These are phyloP conservation scores for Aethes cnicana DNA, from an alignment of 2,888 invertebrate species.

Conservation along the genomic window DNA sequence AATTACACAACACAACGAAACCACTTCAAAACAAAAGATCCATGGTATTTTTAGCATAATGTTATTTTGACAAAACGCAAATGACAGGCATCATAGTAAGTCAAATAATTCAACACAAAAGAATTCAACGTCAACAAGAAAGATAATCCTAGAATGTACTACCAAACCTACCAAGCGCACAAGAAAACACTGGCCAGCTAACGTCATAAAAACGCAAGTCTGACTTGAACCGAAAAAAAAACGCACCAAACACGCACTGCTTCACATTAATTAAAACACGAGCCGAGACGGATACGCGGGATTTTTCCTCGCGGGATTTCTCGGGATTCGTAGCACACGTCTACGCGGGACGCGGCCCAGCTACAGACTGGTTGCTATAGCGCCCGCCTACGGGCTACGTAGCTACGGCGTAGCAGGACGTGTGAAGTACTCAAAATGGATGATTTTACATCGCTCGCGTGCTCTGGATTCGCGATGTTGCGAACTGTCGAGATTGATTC, in stretches of 20 bases:
- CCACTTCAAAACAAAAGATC: too few relatives aligned
- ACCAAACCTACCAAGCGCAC: too few relatives aligned
- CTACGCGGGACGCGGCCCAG: conserved; percentile 64
- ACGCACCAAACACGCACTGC: conserved; percentile 41
- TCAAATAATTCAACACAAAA: too few relatives aligned
- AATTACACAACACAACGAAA: too few relatives aligned
- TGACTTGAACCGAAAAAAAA: conserved; percentile 44
- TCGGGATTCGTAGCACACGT: conserved; percentile 42
- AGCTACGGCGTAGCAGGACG: conserved; percentile 43
- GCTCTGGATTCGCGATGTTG: conserved; percentile 5
- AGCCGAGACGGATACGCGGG: conserved; percentile 39
- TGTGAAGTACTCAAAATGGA: conserved; percentile 47
- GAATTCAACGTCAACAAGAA: too few relatives aligned
- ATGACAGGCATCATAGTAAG: too few relatives aligned
- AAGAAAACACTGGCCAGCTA: conserved; percentile 7
- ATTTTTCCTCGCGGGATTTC: conserved; percentile 39
- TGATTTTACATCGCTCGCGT: conserved; percentile 28
- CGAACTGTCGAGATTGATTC: too few relatives aligned
- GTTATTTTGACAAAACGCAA: too few relatives aligned
- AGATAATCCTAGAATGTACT: too few relatives aligned
- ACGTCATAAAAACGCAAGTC: conserved; percentile 25
- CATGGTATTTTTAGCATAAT: too few relatives aligned
- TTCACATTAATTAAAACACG: conserved; percentile 62
- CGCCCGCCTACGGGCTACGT: conserved; percentile 62
- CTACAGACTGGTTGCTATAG: conserved; percentile 77